phyloP scores from a whole-genome alignment of 2,888 invertebrate genomes.

The Eurytoma californica region DNA sequence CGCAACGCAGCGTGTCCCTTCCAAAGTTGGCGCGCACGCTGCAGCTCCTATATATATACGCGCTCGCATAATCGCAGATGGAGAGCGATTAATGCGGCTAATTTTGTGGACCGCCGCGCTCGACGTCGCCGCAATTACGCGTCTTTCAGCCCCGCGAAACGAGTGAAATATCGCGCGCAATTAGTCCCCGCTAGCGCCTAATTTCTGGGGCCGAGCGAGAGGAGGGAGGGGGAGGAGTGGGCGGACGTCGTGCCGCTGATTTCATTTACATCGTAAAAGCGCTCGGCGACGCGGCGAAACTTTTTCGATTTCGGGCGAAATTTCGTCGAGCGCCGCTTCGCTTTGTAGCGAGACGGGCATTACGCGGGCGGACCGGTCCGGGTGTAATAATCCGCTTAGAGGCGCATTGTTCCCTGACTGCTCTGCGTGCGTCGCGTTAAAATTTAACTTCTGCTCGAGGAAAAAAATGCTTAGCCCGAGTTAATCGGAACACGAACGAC shows the following conservation, averaged over 20 bases:
- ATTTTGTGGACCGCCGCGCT: constrained; percentile 52
- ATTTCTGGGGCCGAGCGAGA: constrained; percentile 12
- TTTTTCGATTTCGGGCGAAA: constrained; percentile 45
- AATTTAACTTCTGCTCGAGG: no score
- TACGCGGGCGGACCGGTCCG: no score
- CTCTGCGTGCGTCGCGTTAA: no score
- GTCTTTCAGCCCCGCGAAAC: constrained; percentile 33
- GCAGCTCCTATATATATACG: not conserved
- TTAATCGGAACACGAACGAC: no score
- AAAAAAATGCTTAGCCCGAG: no score
- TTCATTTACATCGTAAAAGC: constrained; percentile 50
- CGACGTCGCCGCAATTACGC: constrained; percentile 32
- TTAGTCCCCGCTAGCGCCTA: constrained; percentile 25
- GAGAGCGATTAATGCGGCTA: constrained; percentile 60
- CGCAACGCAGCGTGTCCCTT: not conserved
- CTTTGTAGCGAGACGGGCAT: not conserved
- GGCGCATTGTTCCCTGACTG: no score
- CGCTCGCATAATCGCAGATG: constrained; percentile 12
- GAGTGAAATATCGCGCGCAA: constrained; percentile 47
- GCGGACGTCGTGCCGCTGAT: not conserved
- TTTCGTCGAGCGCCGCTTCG: constrained; percentile 3
- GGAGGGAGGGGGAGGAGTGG: not conserved
- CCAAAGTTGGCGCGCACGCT: not conserved
- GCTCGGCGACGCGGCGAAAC: constrained; percentile 17
- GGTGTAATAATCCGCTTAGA: no score